Conservation (phyloP, 1,140 invertebrate genomes). For the Pectinophora gossypiella region DNA sequence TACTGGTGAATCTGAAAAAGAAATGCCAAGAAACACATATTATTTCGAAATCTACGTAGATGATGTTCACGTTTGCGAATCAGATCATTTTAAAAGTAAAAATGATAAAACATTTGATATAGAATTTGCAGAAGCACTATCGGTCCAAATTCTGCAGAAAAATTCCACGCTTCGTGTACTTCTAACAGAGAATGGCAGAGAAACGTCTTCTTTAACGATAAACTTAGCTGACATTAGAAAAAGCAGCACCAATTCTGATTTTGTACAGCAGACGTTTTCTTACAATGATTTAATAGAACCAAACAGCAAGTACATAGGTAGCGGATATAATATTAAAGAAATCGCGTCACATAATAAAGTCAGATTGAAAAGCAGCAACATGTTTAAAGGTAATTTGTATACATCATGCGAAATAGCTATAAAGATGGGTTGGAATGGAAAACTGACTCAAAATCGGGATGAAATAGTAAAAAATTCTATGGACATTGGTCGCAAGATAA, state of each 20-base stretch:
- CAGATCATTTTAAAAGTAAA: conserved; percentile 32
- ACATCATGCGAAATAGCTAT: conserved; percentile 39
- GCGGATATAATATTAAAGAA: conserved; percentile 51
- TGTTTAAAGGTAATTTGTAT: conserved; percentile 47
- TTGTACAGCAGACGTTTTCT: conserved; percentile 22
- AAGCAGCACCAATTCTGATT: conserved; percentile 20
- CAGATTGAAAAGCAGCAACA: conserved; percentile 48
- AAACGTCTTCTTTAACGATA: conserved; percentile 31
- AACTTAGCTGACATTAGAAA: conserved; percentile 35
- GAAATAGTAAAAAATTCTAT: conserved; percentile 35
- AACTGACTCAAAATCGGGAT: conserved; percentile 29
- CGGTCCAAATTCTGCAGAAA: conserved; percentile 50
- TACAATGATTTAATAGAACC: conserved; percentile 33
- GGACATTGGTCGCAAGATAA: conserved; percentile 32
- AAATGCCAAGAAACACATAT: conserved; percentile 18
- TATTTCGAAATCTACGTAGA: conserved; percentile 53
- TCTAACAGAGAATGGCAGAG: conserved; percentile 44
- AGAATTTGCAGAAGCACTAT: conserved; percentile 44
- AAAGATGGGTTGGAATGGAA: conserved; percentile 52
- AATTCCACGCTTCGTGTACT: conserved; percentile 38
- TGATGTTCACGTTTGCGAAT: conserved; percentile 55
- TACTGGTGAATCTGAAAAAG: conserved; percentile 15
- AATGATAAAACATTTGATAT: conserved; percentile 18
- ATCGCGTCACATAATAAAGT: conserved; percentile 44
- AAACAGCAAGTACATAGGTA: conserved; percentile 36